phyloP scores from a whole-genome alignment of 1,140 invertebrate species.

The Rhopalosiphum padi region DNA sequence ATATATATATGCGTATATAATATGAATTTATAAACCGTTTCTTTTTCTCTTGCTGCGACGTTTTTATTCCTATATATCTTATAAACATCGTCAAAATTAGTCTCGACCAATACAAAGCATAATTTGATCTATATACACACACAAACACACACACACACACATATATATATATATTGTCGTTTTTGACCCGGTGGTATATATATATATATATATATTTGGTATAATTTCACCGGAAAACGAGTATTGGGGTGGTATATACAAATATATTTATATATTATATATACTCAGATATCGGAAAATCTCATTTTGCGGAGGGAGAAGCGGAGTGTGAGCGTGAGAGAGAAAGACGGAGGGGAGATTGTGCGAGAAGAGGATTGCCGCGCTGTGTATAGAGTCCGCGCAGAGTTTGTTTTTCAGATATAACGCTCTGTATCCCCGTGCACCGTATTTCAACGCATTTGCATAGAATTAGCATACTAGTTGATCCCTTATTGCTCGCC shows the following conservation, averaged over 20 bases:
- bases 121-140: not conserved
- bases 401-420: constrained; percentile 53
- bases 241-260: not conserved
- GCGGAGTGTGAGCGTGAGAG: not conserved
- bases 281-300: constrained; percentile 37
- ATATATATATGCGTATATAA: not conserved
- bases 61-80: constrained; percentile 2
- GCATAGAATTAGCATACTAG: constrained; percentile 57
- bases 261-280: not conserved
- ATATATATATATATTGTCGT: not conserved
- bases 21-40: constrained; percentile 21
- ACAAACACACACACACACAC: no score
- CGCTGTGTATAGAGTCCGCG: constrained; percentile 7
- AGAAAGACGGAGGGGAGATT: not conserved
- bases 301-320: constrained; percentile 26
- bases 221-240: not conserved
- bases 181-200: not conserved
- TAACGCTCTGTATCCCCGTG: not conserved
- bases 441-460: constrained; percentile 46
- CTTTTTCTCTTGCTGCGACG: not conserved
- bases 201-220: no score
- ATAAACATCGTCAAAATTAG: constrained; percentile 34
- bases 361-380: not conserved
- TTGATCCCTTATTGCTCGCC: constrained; percentile 51
- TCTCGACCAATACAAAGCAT: not conserved